phyloP scores from a whole-genome alignment of 53 echinoderm and acorn worm genomes.

The Holothuria scabra region DNA sequence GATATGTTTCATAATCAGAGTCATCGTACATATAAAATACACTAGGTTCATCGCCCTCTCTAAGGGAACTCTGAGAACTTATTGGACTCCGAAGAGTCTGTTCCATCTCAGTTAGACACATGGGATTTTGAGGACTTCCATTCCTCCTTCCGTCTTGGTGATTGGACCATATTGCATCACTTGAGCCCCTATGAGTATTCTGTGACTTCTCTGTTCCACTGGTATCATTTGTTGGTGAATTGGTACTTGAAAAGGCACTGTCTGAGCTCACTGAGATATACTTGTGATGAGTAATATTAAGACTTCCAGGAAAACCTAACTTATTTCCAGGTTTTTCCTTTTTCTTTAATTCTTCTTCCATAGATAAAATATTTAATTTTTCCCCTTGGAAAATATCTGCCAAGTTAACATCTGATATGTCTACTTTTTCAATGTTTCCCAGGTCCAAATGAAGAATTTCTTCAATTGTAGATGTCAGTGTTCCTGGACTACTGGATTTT shows the following conservation, averaged over 20 bases:
- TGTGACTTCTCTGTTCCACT: background rate
- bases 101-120: constrained; percentile 2
- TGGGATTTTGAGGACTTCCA: background rate
- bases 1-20: constrained; percentile 74
- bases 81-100: constrained; percentile 50
- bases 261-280: constrained; percentile 56
- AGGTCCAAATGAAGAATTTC: constrained; percentile 68
- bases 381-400: constrained; percentile 67
- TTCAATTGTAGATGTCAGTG: constrained; percentile 74
- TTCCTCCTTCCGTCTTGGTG: background rate
- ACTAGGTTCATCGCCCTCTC: constrained; percentile 81
- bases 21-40: constrained; percentile 98
- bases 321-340: constrained; percentile 19
- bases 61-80: constrained; percentile 62
- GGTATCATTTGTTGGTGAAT: constrained; percentile 34
- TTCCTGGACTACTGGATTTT: constrained; percentile 36
- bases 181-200: constrained; percentile 1
- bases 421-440: constrained; percentile 9
- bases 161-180: constrained; percentile 17
- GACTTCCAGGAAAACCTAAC: background rate
- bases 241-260: constrained; percentile 68
- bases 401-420: constrained; percentile 58
- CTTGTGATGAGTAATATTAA: constrained; percentile 30
- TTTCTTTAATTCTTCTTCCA: constrained; percentile 18
- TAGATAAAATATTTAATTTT: constrained; percentile 39